Percentiles rank a stretch among this genome's conserved stretches.
These are phyloP conservation scores for Ondatra zibethicus DNA, from an alignment of 2,113 vertebrate genomes.

Conservation along the genomic window DNA sequence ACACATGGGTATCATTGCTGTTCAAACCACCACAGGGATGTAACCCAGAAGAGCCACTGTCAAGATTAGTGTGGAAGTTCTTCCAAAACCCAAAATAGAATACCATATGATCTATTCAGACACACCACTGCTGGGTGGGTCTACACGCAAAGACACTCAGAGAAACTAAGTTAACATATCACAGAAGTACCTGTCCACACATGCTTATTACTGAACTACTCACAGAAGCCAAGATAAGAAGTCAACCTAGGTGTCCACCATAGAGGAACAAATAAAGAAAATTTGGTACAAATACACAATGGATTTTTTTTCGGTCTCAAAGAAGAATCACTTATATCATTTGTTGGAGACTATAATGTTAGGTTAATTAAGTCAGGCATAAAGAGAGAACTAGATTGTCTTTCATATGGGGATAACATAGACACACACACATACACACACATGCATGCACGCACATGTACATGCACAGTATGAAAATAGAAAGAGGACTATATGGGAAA, in stretches of 20 bases:
- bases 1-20: too few relatives aligned
- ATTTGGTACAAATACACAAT: neutral
- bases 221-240: neutral
- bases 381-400: neutral
- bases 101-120: neutral
- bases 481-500: neutral
- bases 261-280: neutral
- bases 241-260: neutral
- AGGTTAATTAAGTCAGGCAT: neutral
- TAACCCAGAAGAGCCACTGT: too few relatives aligned
- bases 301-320: neutral
- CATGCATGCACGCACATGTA: too few relatives aligned
- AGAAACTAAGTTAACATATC: neutral
- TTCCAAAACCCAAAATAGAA: neutral
- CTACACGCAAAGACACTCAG: too few relatives aligned
- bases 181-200: neutral
- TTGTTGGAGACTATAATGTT: neutral
- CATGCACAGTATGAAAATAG: neutral
- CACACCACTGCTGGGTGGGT: neutral
- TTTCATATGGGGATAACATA: neutral
- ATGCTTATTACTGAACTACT: neutral
- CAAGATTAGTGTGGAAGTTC: neutral
- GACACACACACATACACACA: neutral
- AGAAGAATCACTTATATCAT: neutral
- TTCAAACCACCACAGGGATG: too few relatives aligned